A percentile compares a stretch with the other conserved stretches of the same genome.
phyloP scores from a whole-genome alignment of 2,113 vertebrate species.

The Nerophis ophidion region DNA sequence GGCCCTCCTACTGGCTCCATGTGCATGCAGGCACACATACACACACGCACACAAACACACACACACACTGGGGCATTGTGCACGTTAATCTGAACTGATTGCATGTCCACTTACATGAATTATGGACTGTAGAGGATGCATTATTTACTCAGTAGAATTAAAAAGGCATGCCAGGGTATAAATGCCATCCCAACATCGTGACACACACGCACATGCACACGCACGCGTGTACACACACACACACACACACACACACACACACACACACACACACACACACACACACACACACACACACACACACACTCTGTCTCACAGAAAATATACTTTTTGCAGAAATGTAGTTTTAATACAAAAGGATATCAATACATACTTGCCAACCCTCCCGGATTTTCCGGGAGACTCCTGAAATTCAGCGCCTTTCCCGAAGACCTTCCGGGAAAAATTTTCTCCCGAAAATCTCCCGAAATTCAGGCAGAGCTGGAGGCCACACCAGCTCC shows the following conservation, averaged over 20 bases:
- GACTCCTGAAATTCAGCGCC: no score
- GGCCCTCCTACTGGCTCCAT: not conserved
- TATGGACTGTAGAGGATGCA: slow-evolving; percentile 62
- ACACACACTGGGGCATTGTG: slow-evolving; percentile 30
- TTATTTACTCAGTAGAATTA: slow-evolving; percentile 73
- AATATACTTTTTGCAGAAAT: not conserved
- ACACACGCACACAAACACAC: slow-evolving; percentile 4
- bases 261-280: slow-evolving; percentile 3
- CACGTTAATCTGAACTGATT: slow-evolving; percentile 75
- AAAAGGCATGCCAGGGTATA: slow-evolving; percentile 63
- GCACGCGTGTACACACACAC: not conserved
- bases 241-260: slow-evolving; percentile 14
- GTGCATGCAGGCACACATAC: slow-evolving; percentile 13
- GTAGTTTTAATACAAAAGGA: slow-evolving; percentile 12
- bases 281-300: not conserved
- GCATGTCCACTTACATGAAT: slow-evolving; percentile 79
- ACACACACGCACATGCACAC: slow-evolving; percentile 10
- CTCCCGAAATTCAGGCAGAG: no score
- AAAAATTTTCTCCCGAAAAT: no score
- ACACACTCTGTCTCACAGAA: slow-evolving; percentile 4
- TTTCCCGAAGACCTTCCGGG: no score
- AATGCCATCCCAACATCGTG: slow-evolving; percentile 50
- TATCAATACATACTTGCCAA: no score
- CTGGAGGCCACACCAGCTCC: no score
- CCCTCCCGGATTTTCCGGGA: no score